Evolutionary conservation across 2,113 vertebrate species (phyloP), one percentile per base, ranked within the genome.

Genomic region (Theropithecus gelada): DNA sequence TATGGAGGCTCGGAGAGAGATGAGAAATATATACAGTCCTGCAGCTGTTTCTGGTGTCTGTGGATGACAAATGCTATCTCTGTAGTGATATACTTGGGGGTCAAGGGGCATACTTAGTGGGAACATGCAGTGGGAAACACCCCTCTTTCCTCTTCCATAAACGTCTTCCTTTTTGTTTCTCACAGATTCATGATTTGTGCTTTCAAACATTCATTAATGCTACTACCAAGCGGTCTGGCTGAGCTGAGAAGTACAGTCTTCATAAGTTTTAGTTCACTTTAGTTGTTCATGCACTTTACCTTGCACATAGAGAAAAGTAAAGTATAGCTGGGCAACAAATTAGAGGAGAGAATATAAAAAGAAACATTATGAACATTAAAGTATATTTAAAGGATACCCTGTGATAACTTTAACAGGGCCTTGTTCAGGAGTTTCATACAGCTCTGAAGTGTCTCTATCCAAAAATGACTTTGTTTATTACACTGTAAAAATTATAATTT

Each of bases 51-150:
- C 75, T 76, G 61, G 50, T 93, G 35, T 48, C 40, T 43, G 27
- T 22, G 50, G 78, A 92, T 92, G 96, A 96, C 70, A 94, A 96
- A 97, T 95, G 17, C 25, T 55, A 17, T 57, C 68, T 78, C 22
- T 55, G 30, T 5, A 72, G 66, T 81, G 72, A 25, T 61, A 76
- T 14, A 38, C 2, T 48, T 32, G 7, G 16, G 59, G 11, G 23
- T 1, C 1, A 8, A 59, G 45, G 30, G 16, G 3, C 22, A 22
- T 38, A 14, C 10, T 61, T 70, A 35, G 30, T 48, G 25, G 16
- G 50, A 73, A 73, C 4, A 2, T 40, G 43, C 68, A 40, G 4
- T 75, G 35, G 75, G 55, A 88, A 78, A 81, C 72, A 35, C 0
- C 32, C 50, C 18, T 72, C 7, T 79, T 88, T 35, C 50, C 18